Base-by-base conservation (phyloP, 2,113 vertebrate species). In the Mobula hypostoma region DNA sequence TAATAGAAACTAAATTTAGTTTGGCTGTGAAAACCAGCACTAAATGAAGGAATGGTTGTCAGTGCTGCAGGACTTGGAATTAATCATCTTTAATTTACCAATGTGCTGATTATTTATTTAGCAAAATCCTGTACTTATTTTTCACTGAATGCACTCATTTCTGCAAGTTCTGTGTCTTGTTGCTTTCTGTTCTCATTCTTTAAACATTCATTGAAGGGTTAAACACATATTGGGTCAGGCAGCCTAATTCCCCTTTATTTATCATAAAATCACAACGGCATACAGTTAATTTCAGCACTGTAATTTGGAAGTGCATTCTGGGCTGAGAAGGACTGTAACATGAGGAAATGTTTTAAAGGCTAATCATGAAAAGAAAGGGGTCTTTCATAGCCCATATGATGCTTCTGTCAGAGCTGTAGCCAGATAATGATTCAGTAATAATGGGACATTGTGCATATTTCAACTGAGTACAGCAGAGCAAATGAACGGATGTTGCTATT, bases 361-460 rank as follows among this genome's bases (percentile, higher is more conserved):
- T 98, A 97, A 98, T 98, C 97, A 98, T 95, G 97, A 98, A 97
- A 97, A 98, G 98, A 98, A 98, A 97, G 97, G 96, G 96, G 97
- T 96, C 97, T 98, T 98, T 98, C 97, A 98, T 97, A 97, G 97
- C 95, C 97, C 96, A 95, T 97, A 97, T 96, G 97, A 98, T 97
- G 97, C 97, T 97, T 96, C 97, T 97, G 97, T 98, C 97, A 97
- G 97, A 97, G 97, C 97, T 97, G 97, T 97, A 97, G 97, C 97
- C 97, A 97, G 97, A 98, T 98, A 98, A 98, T 98, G 97, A 98
- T 97, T 98, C 96, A 93, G 97, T 97, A 98, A 98, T 98, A 98
- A 98, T 97, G 97, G 97, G 97, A 97, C 97, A 98, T 98, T 98
- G 98, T 98, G 97, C 97, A 97, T 97, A 97, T 98, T 97, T 97